Percentiles rank a stretch among this genome's conserved stretches.
Evolutionary conservation across 1,140 invertebrate species (phyloP).

Genomic region (Drosophila lowei): DNA sequence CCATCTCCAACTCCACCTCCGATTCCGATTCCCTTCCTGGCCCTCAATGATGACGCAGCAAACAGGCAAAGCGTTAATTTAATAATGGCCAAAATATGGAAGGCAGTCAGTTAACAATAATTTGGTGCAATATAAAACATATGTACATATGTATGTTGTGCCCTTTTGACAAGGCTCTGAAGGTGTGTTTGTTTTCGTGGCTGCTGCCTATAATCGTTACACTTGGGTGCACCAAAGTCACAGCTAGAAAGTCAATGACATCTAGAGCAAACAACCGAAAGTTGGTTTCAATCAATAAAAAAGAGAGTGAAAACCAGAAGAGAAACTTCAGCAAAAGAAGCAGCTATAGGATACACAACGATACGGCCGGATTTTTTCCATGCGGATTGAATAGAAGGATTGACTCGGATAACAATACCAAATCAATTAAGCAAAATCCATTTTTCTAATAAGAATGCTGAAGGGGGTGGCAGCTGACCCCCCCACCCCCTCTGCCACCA

Average conservation of each 20-base stretch:
- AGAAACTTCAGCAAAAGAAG: neutral
- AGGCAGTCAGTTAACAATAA: constrained; percentile 40
- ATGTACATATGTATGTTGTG: constrained; percentile 5
- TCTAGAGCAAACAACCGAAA: constrained; percentile 59
- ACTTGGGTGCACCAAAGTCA: constrained; percentile 74
- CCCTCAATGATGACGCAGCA: constrained; percentile 62
- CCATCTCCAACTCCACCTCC: neutral
- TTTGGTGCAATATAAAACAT: constrained; percentile 65
- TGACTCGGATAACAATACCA: no score
- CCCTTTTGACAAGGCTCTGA: constrained; percentile 24
- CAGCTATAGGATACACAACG: neutral
- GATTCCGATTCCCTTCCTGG: neutral
- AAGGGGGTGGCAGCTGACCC: no score
- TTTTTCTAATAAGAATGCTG: no score
- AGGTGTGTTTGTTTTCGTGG: constrained; percentile 51
- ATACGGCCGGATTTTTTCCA: no score
- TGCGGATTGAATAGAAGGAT: no score
- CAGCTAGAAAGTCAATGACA: constrained; percentile 76
- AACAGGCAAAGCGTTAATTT: constrained; percentile 68
- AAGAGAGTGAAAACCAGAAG: neutral
- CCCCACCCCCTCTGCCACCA: no score
- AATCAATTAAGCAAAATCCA: no score
- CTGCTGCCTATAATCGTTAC: constrained; percentile 61
- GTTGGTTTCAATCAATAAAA: constrained; percentile 66
- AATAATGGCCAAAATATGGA: constrained; percentile 66